Base-by-base conservation (phyloP, 2,888 invertebrate species). In the Priocnemis perturbator region DNA sequence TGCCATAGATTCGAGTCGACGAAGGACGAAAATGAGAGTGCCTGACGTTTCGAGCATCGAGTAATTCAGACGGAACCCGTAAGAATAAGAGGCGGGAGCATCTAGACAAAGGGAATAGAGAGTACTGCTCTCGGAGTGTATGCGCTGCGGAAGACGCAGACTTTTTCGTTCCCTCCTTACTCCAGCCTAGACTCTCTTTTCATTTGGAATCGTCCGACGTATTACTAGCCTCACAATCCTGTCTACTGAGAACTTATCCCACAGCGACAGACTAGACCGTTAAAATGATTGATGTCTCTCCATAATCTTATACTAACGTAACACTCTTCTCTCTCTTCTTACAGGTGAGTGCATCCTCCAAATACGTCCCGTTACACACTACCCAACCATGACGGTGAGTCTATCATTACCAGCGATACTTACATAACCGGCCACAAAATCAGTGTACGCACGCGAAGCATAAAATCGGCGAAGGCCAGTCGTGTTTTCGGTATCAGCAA, bases 21-120 rank as follows among this genome's bases (percentile, higher is more conserved):
- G 70, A 66, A 45, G 60, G 60, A 76, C 70, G 71, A 76, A 81
- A 81, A 73, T 71, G 79, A 79, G 74, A 81, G 77, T 81, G 77
- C 64, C 67, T 68, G 63, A 59, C 66, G 69, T 71, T 67, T 69
- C 67, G 67, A 55, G 57, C 67, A 62, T 67, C 63, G 61, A 50
- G 67, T 76, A 72, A 76, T 76, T 69, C 62, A 66, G 71, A 79
- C 67, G 69, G 71, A 79, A 67, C 67, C 71, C 68, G 57, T 55
- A 60, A 57, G 64, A 76, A 79, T 64, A 67, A 65, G 66, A 68
- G 69, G 64, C 59, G 71, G 68, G 71, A 76, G 56, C 48, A 59
- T 68, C 45, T 64, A 72, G 66, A 63, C 62, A 63, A 53, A 60
- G 55, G 53, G 37, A 45, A 5, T 37, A 57, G 19, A 19, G 55